These are phyloP conservation scores for Agapostemon virescens DNA, from an alignment of 2,888 invertebrate genomes.

Conservation along the genomic window DNA sequence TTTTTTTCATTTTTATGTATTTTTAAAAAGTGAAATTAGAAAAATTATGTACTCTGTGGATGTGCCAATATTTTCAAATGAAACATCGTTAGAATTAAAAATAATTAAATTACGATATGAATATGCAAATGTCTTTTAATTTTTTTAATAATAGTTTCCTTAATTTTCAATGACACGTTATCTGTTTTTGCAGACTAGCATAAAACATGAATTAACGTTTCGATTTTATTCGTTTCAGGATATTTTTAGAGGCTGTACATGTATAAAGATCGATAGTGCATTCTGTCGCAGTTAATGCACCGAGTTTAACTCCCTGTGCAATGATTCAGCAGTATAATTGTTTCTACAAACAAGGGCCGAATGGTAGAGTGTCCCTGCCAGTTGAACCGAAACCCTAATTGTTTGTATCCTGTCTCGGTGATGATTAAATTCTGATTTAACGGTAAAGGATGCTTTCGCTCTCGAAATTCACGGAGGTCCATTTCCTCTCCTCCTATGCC, in stretches of 20 bases:
- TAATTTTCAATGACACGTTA: too few species aligned
- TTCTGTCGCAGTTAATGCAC: not conserved
- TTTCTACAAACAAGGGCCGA: constrained; percentile 1
- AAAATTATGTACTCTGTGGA: too few species aligned
- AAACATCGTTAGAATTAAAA: not conserved
- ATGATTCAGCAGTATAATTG: constrained; percentile 6
- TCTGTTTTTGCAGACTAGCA: not conserved
- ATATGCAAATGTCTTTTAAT: not conserved
- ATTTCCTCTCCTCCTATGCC: not conserved
- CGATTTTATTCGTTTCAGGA: not conserved
- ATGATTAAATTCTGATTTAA: constrained; percentile 11
- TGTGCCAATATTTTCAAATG: not conserved
- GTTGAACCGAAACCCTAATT: not conserved
- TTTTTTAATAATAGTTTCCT: too few species aligned
- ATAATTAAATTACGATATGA: not conserved
- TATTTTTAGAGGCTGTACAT: not conserved
- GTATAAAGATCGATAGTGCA: not conserved
- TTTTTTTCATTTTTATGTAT: too few species aligned
- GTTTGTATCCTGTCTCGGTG: constrained; percentile 13
- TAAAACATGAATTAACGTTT: not conserved
- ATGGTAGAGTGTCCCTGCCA: not conserved
- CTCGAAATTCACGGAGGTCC: not conserved
- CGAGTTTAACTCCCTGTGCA: not conserved
- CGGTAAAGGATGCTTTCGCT: not conserved
- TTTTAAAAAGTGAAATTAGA: too few species aligned